phyloP scores from a whole-genome alignment of 2,113 vertebrate species.

The Haplochromis vanheusdeni region DNA sequence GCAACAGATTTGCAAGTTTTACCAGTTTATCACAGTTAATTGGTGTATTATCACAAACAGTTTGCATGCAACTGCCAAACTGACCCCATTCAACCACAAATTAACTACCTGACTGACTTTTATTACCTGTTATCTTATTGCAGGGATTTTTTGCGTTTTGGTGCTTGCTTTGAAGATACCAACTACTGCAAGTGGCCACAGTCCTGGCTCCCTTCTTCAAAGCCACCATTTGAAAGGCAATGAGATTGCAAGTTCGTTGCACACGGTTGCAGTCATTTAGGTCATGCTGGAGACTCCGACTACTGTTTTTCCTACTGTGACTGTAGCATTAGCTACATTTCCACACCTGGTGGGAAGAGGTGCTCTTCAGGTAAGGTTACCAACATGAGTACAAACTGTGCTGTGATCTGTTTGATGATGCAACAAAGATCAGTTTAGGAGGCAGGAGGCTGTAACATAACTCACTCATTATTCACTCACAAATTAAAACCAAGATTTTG shows the following conservation, averaged over 20 bases:
- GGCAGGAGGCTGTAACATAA: not conserved
- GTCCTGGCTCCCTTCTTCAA: not conserved
- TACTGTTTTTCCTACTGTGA: not conserved
- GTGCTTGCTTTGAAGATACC: not conserved
- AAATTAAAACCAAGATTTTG: not conserved
- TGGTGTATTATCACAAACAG: not conserved
- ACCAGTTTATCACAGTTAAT: not conserved
- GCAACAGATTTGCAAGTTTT: not conserved
- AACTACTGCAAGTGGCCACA: not conserved
- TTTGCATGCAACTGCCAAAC: not conserved
- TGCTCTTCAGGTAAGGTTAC: not conserved
- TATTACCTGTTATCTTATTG: not conserved
- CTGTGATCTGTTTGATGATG: not conserved
- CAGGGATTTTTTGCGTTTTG: not conserved
- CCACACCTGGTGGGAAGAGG: not conserved
- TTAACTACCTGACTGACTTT: not conserved
- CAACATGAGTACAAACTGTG: not conserved
- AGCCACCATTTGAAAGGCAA: not conserved
- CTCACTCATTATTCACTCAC: not conserved
- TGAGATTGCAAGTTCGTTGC: not conserved
- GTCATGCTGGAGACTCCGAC: not conserved
- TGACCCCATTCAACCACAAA: not conserved
- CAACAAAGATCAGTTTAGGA: not conserved
- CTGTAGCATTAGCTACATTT: not conserved
- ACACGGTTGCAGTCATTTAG: not conserved